Conservation (phyloP, 37 sponge, comb jelly and placozoan species). For the Beroe ovata region DNA sequence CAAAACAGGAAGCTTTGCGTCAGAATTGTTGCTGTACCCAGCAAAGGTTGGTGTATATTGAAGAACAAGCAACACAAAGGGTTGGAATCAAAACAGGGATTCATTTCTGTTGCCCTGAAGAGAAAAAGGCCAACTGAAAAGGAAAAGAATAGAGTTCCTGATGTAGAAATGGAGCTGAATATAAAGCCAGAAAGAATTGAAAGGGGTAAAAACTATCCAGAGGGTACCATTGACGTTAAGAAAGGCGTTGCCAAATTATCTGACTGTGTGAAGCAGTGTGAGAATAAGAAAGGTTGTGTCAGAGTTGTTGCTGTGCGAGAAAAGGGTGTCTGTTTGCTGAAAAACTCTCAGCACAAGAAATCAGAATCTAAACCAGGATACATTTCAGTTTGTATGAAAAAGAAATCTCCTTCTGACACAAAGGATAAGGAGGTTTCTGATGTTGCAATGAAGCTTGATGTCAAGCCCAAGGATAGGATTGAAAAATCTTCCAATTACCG, state of each 20-base stretch:
- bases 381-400: background rate
- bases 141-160: background rate
- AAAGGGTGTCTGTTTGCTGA: background rate
- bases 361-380: background rate
- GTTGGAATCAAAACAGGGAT: background rate
- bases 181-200: background rate
- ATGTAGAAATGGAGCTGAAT: background rate
- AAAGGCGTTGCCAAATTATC: background rate
- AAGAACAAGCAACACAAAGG: background rate
- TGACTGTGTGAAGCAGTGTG: background rate
- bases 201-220: background rate
- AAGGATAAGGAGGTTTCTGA: background rate
- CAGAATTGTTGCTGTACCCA: background rate
- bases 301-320: background rate
- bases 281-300: conserved; percentile 5
- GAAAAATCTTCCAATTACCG: background rate
- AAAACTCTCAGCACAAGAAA: background rate
- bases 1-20: background rate
- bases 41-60: background rate
- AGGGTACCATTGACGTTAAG: background rate
- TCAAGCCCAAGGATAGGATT: background rate
- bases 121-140: background rate
- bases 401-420: background rate
- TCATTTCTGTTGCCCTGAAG: background rate
- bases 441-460: background rate